Conservation (phyloP, 2,113 vertebrate genomes). For the Podilymbus podiceps region DNA sequence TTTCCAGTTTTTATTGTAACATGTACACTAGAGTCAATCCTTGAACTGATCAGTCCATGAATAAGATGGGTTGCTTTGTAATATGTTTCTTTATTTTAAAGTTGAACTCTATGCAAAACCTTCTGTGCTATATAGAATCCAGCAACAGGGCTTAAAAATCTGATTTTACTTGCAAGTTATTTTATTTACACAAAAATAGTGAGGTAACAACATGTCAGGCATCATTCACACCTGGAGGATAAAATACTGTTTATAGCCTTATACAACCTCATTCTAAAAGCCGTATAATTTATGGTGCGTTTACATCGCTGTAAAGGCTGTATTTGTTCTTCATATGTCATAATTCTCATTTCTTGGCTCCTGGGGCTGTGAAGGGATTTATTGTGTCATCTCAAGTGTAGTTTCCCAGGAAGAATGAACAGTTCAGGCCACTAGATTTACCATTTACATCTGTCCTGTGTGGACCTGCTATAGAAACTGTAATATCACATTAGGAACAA, state of each 20-base stretch:
- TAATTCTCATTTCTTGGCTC: conserved; percentile 47
- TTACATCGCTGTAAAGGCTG: conserved; percentile 1
- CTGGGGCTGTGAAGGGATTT: conserved; percentile 39
- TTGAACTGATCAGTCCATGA: background rate
- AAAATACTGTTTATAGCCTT: conserved; percentile 49
- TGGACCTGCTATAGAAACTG: background rate
- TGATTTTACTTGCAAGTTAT: background rate
- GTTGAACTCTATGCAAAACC: background rate
- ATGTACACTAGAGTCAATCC: background rate
- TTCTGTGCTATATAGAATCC: background rate
- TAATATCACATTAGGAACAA: background rate
- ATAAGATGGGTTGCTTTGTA: background rate
- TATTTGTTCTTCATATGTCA: conserved; percentile 56
- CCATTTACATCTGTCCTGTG: background rate
- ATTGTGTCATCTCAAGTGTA: conserved; percentile 60
- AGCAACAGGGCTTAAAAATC: background rate
- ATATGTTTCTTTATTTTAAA: background rate
- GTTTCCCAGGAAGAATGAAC: conserved; percentile 38
- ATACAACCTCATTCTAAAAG: conserved; percentile 38
- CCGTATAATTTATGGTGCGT: conserved; percentile 46
- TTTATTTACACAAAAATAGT: conserved; percentile 35
- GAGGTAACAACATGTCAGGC: conserved; percentile 15
- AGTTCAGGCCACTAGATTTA: conserved; percentile 2
- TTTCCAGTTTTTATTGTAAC: background rate
- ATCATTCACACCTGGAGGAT: conserved; percentile 22